A percentile compares a stretch with the other conserved stretches of the same genome.
These are phyloP conservation scores for Lymantria dispar DNA, from an alignment of 2,888 invertebrate species.

Conservation along the genomic window DNA sequence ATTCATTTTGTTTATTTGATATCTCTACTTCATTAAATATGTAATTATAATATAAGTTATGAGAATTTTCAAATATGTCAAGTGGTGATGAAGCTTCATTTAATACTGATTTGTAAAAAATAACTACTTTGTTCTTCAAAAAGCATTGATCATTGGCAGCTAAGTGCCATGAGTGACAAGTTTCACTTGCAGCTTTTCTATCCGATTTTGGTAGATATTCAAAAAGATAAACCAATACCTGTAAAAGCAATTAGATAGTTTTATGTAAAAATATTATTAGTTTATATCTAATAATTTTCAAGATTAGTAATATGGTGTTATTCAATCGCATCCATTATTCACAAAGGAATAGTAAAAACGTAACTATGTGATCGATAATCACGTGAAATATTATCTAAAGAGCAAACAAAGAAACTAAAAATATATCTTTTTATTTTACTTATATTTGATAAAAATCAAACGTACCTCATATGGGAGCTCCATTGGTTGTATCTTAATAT, in stretches of 20 bases:
- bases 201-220: slow-evolving; percentile 85
- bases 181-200: slow-evolving; percentile 84
- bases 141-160: slow-evolving; percentile 85
- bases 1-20: slow-evolving; percentile 66
- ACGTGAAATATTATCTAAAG: slow-evolving; percentile 64
- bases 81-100: slow-evolving; percentile 67
- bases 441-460: slow-evolving; percentile 5
- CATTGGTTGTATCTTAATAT: slow-evolving; percentile 34
- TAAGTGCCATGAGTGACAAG: slow-evolving; percentile 85
- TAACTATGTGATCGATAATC: slow-evolving; percentile 37
- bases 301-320: background rate
- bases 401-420: slow-evolving; percentile 50
- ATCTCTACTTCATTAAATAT: slow-evolving; percentile 81
- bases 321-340: slow-evolving; percentile 11
- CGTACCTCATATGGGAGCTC: slow-evolving; percentile 70
- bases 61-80: slow-evolving; percentile 64
- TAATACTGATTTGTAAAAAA: slow-evolving; percentile 68
- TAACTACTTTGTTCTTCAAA: slow-evolving; percentile 75
- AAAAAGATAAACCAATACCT: slow-evolving; percentile 85
- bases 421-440: background rate
- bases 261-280: background rate
- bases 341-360: slow-evolving; percentile 17
- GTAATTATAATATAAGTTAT: slow-evolving; percentile 71
- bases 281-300: background rate
- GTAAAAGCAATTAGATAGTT: slow-evolving; percentile 34